These are phyloP conservation scores for Lasioglossum albipes DNA, from an alignment of 1,140 invertebrate species.

Conservation along the genomic window DNA sequence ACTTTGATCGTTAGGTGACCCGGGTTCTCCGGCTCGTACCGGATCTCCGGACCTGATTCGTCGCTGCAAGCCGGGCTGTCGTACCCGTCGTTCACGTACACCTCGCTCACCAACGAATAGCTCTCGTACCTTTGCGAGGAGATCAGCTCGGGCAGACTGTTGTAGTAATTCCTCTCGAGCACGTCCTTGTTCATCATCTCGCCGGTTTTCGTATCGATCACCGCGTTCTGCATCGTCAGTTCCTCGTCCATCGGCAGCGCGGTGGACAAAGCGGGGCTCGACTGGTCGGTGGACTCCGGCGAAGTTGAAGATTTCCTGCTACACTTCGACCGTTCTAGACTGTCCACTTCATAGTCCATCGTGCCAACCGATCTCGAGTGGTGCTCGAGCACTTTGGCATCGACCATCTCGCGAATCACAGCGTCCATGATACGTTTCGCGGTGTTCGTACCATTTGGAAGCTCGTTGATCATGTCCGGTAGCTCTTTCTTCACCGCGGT, in stretches of 20 bases:
- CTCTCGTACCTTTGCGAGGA: constrained; percentile 74
- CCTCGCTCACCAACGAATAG: constrained; percentile 87
- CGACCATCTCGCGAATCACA: constrained; percentile 80
- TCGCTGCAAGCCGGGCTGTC: constrained; percentile 84
- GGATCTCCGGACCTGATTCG: constrained; percentile 82
- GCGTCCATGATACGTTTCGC: constrained; percentile 79
- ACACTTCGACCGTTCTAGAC: constrained; percentile 84
- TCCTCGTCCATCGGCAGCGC: constrained; percentile 89
- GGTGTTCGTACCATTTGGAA: constrained; percentile 68
- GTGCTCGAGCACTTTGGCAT: constrained; percentile 75
- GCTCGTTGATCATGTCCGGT: constrained; percentile 75
- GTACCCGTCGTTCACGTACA: constrained; percentile 89
- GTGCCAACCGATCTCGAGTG: constrained; percentile 40
- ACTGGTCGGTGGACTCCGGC: constrained; percentile 83
- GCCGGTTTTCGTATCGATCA: constrained; percentile 82
- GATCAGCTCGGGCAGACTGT: constrained; percentile 80
- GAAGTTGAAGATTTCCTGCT: constrained; percentile 81
- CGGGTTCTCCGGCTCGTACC: constrained; percentile 83
- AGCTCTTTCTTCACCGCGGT: constrained; percentile 59
- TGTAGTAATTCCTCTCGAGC: constrained; percentile 73
- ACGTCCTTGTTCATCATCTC: constrained; percentile 82
- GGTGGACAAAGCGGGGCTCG: constrained; percentile 85
- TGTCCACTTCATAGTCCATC: constrained; percentile 87
- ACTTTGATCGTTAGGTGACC: constrained; percentile 90
- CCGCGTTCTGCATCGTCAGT: constrained; percentile 87